Evolutionary conservation across 2,113 vertebrate genomes (phyloP), one percentile per base, ranked within the genome.

Genomic region (Pipra filicauda): DNA sequence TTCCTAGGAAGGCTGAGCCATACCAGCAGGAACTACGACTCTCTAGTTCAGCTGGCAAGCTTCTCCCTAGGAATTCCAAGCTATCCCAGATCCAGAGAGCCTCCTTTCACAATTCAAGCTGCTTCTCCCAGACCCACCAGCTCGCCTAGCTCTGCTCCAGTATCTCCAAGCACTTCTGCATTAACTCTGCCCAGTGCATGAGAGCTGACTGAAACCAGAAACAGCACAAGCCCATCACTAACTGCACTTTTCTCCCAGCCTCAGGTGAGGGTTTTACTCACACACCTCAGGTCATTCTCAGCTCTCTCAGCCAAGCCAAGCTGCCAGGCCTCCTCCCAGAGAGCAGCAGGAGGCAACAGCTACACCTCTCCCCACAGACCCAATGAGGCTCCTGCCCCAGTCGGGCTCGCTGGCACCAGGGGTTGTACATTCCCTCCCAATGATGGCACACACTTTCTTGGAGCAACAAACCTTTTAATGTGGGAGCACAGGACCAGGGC

Each of bases 381-480:
- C 64, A 88, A 28, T 52, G 69, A 84, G 39, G 3, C 61, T 57
- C 67, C 78, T 41, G 15, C 61, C 84, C 72, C 72, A 84, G 88
- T 79, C 90, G 93, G 80, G 83, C 71, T 97, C 84, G 76, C 86
- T 93, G 30, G 64, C 92, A 96, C 61, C 96, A 93, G 88, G n/a
- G 76, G 59, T 91, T 84, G 84, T 20, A 33, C 67, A 90, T 96
- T 92, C 69, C 43, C 90, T 35, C 6, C 5, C n/a, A 67, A 51
- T 77, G 73, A 91, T 11, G 5, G 66, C 64, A 80, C 61, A n/a
- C 0, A 0, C 7, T 46, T 58, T 64, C 35, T 85, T 54, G 78
- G 74, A 87, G 88, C 5, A 78, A 48, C 85, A 95, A 55, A 72
- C 61, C 52, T 59, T 66, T 74, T 8, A 11, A 55, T 1, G 23